Conservation (phyloP, 1,140 invertebrate genomes). For the Fopius arisanus region DNA sequence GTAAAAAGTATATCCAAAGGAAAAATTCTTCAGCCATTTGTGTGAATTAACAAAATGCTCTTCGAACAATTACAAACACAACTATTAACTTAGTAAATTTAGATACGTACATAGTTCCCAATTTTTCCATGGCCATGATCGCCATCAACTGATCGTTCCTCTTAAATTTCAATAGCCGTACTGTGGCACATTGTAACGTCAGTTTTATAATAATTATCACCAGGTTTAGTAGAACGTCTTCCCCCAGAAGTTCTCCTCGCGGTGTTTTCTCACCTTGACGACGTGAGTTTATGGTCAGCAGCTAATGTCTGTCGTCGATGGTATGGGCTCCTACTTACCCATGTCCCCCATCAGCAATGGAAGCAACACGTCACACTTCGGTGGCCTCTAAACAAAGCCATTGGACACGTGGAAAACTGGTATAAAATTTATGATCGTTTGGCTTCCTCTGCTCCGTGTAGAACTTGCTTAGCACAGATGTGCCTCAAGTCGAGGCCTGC, state of each 20-base stretch:
- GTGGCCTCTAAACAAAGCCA: constrained; percentile 85
- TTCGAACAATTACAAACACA: too few relatives aligned
- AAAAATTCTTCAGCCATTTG: too few relatives aligned
- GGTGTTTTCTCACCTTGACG: constrained; percentile 90
- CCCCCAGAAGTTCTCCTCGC: constrained; percentile 83
- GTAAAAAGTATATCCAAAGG: too few relatives aligned
- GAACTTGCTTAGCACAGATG: constrained; percentile 84
- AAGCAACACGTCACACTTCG: constrained; percentile 74
- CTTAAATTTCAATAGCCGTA: too few relatives aligned
- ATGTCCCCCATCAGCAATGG: constrained; percentile 81
- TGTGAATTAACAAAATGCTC: too few relatives aligned
- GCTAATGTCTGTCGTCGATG: constrained; percentile 87
- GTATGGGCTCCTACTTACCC: constrained; percentile 79
- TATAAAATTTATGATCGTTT: constrained; percentile 72
- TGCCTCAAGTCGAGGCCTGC: constrained; percentile 69
- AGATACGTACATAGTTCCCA: too few relatives aligned
- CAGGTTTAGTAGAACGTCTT: constrained; percentile 65
- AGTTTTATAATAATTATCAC: background rate
- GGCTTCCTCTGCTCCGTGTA: constrained; percentile 71
- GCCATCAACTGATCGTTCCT: too few relatives aligned
- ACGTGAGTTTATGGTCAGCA: constrained; percentile 87
- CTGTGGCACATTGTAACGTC: too few relatives aligned
- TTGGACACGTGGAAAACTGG: constrained; percentile 78
- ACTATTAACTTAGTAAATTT: too few relatives aligned
- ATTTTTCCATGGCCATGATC: too few relatives aligned